Evolutionary conservation across 2,888 invertebrate genomes (phyloP).

Genomic region (Cheilosia pagana): DNA sequence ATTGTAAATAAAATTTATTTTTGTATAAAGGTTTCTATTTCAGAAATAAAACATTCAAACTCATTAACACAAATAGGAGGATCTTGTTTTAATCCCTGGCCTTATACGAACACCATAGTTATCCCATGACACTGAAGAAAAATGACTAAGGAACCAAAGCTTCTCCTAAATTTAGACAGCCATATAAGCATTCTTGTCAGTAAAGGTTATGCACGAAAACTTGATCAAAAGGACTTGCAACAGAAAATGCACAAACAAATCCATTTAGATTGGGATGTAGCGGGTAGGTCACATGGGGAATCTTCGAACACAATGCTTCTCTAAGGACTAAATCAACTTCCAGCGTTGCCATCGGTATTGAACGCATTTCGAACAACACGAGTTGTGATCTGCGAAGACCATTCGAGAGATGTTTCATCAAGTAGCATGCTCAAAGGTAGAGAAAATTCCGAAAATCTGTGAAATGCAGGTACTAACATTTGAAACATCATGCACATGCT

Average conservation of each 20-base stretch:
- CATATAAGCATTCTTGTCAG: background rate
- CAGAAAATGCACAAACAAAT: slow-evolving; percentile 71
- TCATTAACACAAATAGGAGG: too few species aligned
- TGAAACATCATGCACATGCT: background rate
- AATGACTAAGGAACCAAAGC: slow-evolving; percentile 78
- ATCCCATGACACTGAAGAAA: slow-evolving; percentile 62
- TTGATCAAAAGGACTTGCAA: slow-evolving; percentile 62
- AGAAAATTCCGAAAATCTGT: slow-evolving; percentile 30
- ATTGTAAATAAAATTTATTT: too few species aligned
- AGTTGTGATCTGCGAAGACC: background rate
- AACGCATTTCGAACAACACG: background rate
- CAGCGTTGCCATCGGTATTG: background rate
- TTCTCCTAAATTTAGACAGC: slow-evolving; percentile 29
- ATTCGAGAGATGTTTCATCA: slow-evolving; percentile 7
- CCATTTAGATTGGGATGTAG: slow-evolving; percentile 78
- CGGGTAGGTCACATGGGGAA: slow-evolving; percentile 74
- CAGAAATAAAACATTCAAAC: too few species aligned
- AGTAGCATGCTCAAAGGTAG: slow-evolving; percentile 50
- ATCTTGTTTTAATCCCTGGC: too few species aligned
- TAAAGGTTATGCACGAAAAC: slow-evolving; percentile 76
- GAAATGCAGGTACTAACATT: slow-evolving; percentile 7
- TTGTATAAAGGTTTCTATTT: too few species aligned
- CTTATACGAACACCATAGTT: too few species aligned
- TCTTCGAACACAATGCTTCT: slow-evolving; percentile 77
- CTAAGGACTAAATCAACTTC: slow-evolving; percentile 74